A percentile compares a stretch with the other conserved stretches of the same genome.
These are phyloP conservation scores for Cynocephalus volans DNA, from an alignment of 2,113 vertebrate genomes.

Conservation along the genomic window DNA sequence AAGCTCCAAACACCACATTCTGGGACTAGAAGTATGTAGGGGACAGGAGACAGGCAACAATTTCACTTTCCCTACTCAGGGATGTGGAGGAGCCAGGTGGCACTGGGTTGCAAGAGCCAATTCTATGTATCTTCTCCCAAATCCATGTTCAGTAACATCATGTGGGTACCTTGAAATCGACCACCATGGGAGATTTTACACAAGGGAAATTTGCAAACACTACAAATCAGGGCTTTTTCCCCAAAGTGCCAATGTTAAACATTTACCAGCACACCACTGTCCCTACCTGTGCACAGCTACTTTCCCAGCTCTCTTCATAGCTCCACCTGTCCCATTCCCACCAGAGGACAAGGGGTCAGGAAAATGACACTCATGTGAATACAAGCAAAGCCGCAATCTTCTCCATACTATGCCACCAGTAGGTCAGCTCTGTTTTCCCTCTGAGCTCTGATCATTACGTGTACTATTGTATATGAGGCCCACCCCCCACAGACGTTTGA, in stretches of 20 bases:
- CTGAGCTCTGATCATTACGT: constrained; percentile 80
- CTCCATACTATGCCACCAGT: constrained; percentile 44
- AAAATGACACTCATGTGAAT: constrained; percentile 48
- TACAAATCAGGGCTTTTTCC: background rate
- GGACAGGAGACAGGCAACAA: background rate
- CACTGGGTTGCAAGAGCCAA: background rate
- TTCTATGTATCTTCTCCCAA: background rate
- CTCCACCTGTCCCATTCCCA: background rate
- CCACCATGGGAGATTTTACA: background rate
- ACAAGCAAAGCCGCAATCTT: constrained; percentile 50
- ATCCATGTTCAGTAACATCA: background rate
- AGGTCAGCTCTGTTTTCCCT: constrained; percentile 51
- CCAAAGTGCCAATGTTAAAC: background rate
- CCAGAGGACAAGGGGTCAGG: background rate
- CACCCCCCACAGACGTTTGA: constrained; percentile 89
- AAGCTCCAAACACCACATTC: background rate
- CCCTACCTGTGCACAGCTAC: background rate
- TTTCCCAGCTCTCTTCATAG: background rate
- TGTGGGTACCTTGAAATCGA: background rate
- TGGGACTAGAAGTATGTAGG: background rate
- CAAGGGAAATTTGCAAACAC: background rate
- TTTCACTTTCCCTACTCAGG: background rate
- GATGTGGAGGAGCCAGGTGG: background rate
- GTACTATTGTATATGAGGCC: constrained; percentile 87
- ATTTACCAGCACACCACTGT: background rate